phyloP scores from a whole-genome alignment of 2,113 vertebrate species.

The Ancistrus triradiatus region DNA sequence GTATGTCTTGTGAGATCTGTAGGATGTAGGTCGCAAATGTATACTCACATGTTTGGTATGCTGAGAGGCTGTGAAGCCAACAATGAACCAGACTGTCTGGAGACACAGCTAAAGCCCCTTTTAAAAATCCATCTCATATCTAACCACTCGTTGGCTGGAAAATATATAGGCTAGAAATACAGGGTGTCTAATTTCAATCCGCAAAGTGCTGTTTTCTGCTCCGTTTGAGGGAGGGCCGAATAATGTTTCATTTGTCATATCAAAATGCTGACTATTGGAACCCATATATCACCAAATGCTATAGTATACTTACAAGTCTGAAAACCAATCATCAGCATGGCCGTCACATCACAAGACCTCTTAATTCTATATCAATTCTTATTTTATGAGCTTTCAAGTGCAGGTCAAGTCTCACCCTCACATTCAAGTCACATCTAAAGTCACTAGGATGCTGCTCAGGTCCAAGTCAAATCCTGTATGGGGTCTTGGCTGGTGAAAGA shows the following conservation, averaged over 20 bases:
- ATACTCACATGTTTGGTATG: not conserved
- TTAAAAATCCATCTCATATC: constrained; percentile 1
- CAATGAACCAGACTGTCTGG: constrained; percentile 13
- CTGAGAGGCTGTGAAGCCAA: not conserved
- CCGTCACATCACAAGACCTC: no score
- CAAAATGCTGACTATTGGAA: no score
- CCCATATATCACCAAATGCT: no score
- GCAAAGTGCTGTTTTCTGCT: constrained; percentile 4
- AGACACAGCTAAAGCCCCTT: not conserved
- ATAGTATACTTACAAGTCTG: no score
- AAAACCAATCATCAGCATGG: no score
- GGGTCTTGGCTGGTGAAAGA: no score
- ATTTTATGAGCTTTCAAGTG: no score
- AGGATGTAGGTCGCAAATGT: not conserved
- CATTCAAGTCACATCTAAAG: no score
- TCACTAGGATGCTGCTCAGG: no score
- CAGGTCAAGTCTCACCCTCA: no score
- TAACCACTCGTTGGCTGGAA: not conserved
- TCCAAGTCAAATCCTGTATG: no score
- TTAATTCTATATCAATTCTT: no score
- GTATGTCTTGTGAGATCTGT: not conserved
- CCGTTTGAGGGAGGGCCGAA: not conserved
- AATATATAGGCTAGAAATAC: not conserved
- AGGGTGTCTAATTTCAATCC: not conserved
- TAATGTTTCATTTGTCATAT: not conserved